Evolutionary conservation across 2,113 vertebrate species (phyloP).

Genomic region (Hemiprocne comata): DNA sequence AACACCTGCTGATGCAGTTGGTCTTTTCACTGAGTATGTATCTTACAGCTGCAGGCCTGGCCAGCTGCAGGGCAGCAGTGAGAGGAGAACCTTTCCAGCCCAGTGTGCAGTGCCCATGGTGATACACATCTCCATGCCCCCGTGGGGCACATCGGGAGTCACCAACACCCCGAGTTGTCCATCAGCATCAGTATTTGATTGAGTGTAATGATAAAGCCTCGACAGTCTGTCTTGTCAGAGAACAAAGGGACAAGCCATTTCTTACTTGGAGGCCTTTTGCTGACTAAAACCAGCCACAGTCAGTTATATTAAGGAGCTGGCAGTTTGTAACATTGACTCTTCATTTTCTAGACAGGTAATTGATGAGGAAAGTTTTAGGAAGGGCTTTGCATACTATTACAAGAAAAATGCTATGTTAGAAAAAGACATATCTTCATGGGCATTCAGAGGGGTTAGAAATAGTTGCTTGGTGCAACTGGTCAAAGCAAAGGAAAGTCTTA

Average conservation of each 20-base stretch:
- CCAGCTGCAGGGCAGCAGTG: neutral
- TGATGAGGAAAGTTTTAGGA: constrained; percentile 38
- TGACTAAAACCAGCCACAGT: constrained; percentile 32
- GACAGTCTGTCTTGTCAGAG: constrained; percentile 1
- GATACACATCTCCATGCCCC: neutral
- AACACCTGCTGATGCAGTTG: neutral
- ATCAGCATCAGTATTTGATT: constrained; percentile 40
- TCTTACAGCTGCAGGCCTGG: neutral
- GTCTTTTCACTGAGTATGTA: neutral
- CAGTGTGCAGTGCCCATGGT: neutral
- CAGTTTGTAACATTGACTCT: neutral
- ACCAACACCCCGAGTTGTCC: neutral
- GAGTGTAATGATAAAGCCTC: neutral
- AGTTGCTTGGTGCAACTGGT: neutral
- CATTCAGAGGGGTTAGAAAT: neutral
- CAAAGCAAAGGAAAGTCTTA: neutral
- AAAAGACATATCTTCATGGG: neutral
- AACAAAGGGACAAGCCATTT: constrained; percentile 43
- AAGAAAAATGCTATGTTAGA: neutral
- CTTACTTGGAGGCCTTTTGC: constrained; percentile 47
- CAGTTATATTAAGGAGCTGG: constrained; percentile 51
- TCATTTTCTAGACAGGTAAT: constrained; percentile 44
- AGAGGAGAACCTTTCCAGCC: neutral
- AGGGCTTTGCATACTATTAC: neutral
- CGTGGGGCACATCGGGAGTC: neutral